phyloP scores from a whole-genome alignment of 2,113 vertebrate genomes.

The Scomber japonicus region DNA sequence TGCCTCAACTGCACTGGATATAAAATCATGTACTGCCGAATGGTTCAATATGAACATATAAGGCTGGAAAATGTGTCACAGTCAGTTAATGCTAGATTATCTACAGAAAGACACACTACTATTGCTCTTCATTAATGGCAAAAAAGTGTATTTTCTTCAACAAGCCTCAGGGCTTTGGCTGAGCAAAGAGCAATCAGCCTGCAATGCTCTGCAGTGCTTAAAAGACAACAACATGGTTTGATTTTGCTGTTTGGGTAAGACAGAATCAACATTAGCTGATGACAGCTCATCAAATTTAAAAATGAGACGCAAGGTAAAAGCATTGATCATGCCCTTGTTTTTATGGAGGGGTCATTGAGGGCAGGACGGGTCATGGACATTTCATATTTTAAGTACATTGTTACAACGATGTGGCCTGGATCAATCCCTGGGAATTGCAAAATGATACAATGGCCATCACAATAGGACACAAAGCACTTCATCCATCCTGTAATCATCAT shows the following conservation, averaged over 20 bases:
- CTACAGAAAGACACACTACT: too few species aligned
- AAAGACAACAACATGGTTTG: neutral
- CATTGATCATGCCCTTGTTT: constrained; percentile 11
- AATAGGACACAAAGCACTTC: constrained; percentile 12
- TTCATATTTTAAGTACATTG: constrained; percentile 14
- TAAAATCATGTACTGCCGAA: too few species aligned
- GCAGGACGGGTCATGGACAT: constrained; percentile 1
- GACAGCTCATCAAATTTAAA: constrained; percentile 2
- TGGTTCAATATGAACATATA: too few species aligned
- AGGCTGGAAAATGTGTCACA: too few species aligned
- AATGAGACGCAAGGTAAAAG: constrained; percentile 1
- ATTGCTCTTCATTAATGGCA: too few species aligned
- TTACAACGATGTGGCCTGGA: neutral
- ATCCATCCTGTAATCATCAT: constrained; percentile 31
- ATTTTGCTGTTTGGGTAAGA: neutral
- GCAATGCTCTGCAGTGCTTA: neutral
- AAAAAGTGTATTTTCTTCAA: too few species aligned
- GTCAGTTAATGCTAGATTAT: too few species aligned
- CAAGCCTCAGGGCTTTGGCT: neutral
- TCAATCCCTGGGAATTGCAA: constrained; percentile 13
- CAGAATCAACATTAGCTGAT: neutral
- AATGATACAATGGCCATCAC: constrained; percentile 18
- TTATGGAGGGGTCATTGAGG: neutral
- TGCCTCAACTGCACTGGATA: too few species aligned
- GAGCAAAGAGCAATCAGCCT: neutral